Evolutionary conservation across 2,113 vertebrate genomes (phyloP).

Genomic region (Pseudopipra pipra): DNA sequence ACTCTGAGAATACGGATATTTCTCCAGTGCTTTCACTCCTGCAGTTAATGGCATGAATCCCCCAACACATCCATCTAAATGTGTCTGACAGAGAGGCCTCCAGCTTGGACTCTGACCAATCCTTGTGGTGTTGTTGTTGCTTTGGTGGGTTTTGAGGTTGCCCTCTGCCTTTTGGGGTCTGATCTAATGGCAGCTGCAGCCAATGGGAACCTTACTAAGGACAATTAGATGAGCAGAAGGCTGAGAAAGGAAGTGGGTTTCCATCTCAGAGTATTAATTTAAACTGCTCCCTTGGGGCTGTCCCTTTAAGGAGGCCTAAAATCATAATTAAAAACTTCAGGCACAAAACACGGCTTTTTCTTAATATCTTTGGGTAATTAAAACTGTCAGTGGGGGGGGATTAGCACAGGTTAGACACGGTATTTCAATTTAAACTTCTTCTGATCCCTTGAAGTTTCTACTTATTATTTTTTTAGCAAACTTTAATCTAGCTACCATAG

Average conservation of each 20-base stretch:
- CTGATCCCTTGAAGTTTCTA: neutral
- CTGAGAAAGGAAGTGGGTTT: neutral
- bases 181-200: neutral
- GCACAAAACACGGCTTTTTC: neutral
- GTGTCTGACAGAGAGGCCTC: neutral
- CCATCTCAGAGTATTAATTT: neutral
- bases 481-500: neutral
- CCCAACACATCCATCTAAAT: neutral
- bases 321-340: neutral
- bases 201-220: neutral
- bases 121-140: fast-evolving
- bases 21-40: neutral
- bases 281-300: neutral
- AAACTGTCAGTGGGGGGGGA: slow-evolving; percentile 21
- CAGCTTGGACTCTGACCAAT: neutral
- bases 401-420: neutral
- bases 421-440: neutral
- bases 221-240: neutral
- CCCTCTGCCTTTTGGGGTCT: neutral
- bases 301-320: neutral
- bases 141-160: neutral
- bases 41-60: neutral
- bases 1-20: neutral
- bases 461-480: neutral
- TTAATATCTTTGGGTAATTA: neutral